A percentile compares a stretch with the other conserved stretches of the same genome.
These are phyloP conservation scores for Sinosuthora webbiana DNA, from an alignment of 2,113 vertebrate genomes.

Conservation along the genomic window DNA sequence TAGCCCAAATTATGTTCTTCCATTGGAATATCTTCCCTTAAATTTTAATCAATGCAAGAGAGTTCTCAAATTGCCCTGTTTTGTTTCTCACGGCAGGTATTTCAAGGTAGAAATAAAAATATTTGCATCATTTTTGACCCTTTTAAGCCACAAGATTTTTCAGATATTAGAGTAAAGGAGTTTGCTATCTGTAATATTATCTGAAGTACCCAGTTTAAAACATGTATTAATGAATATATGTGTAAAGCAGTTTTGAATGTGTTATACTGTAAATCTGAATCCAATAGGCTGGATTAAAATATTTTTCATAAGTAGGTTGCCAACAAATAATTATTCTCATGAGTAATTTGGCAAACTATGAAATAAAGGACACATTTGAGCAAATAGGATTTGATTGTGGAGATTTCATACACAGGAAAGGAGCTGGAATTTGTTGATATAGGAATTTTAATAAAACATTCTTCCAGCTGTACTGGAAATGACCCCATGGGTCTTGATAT, in stretches of 20 bases:
- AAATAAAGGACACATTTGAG: slow-evolving; percentile 5
- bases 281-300: slow-evolving; percentile 38
- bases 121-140: neutral
- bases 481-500: slow-evolving; percentile 18
- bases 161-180: neutral
- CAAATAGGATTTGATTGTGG: slow-evolving; percentile 47
- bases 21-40: neutral
- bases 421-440: slow-evolving; percentile 15
- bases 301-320: neutral
- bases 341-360: slow-evolving; percentile 34
- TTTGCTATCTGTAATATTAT: neutral
- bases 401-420: neutral
- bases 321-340: slow-evolving; percentile 27
- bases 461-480: slow-evolving; percentile 28
- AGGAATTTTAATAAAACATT: slow-evolving; percentile 50
- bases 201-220: neutral
- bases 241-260: neutral
- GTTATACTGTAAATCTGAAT: slow-evolving; percentile 2
- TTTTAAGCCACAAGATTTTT: neutral
- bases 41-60: neutral
- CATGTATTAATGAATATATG: neutral
- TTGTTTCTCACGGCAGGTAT: neutral
- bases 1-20: neutral
- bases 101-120: neutral
- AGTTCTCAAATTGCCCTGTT: neutral